Conservation (phyloP, 1,140 invertebrate genomes). For the Linepithema humile region DNA sequence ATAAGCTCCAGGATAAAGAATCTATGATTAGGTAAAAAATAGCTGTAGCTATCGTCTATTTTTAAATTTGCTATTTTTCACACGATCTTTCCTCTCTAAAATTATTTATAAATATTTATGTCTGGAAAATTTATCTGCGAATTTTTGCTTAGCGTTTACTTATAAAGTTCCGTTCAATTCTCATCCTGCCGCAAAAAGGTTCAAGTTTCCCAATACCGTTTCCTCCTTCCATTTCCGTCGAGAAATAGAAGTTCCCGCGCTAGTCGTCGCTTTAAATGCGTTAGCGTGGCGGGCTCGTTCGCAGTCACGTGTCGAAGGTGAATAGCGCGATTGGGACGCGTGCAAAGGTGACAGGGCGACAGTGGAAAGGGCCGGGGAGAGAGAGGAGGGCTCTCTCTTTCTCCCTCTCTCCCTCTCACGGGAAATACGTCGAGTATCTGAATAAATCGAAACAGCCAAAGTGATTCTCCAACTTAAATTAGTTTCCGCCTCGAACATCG, state of each 20-base stretch:
- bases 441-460: conserved; percentile 83
- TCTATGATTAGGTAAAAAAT: neutral
- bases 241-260: conserved; percentile 46
- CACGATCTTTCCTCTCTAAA: too few relatives aligned
- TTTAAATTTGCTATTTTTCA: neutral
- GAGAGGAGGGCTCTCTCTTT: neutral
- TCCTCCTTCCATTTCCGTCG: conserved; percentile 6
- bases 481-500: conserved; percentile 77
- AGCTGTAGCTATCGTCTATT: neutral
- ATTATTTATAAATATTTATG: neutral
- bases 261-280: conserved; percentile 42
- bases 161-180: conserved; percentile 16
- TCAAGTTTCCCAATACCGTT: conserved; percentile 44
- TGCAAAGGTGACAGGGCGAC: conserved; percentile 32
- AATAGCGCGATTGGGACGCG: conserved; percentile 53
- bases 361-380: neutral
- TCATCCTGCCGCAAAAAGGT: conserved; percentile 33
- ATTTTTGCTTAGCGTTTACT: neutral
- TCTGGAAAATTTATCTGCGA: neutral
- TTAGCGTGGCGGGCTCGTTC: conserved; percentile 58
- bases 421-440: conserved; percentile 82
- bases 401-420: conserved; percentile 67
- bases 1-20: neutral
- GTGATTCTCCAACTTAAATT: conserved; percentile 84
- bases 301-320: conserved; percentile 67